A percentile compares a stretch with the other conserved stretches of the same genome.
These are phyloP conservation scores for Carcinoscorpius rotundicauda DNA, from an alignment of 1,140 invertebrate genomes.

Conservation along the genomic window DNA sequence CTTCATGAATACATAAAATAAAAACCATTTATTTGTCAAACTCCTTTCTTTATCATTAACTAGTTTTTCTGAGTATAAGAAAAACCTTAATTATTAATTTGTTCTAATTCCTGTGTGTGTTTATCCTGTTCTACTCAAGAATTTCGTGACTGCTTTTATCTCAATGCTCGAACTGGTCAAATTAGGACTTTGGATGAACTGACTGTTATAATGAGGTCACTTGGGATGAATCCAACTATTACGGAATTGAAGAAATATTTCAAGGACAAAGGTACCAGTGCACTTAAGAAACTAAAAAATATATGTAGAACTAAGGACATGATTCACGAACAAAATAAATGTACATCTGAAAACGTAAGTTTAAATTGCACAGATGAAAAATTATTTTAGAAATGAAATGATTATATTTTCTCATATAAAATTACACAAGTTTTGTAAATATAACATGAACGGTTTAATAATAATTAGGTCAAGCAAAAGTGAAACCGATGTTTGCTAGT, in stretches of 20 bases:
- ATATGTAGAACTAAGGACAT: not conserved
- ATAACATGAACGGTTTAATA: too few species aligned
- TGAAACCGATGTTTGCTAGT: too few species aligned
- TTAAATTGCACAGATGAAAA: too few species aligned
- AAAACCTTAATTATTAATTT: not conserved
- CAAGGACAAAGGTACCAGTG: constrained; percentile 53
- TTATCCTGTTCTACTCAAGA: constrained; percentile 19
- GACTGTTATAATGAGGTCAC: constrained; percentile 82
- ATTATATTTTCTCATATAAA: too few species aligned
- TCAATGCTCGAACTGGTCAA: constrained; percentile 75
- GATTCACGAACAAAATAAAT: not conserved
- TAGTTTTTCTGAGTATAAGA: not conserved
- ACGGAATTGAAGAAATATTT: constrained; percentile 74
- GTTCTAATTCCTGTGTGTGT: not conserved
- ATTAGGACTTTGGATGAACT: constrained; percentile 79
- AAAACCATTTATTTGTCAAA: too few species aligned
- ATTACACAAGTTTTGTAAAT: too few species aligned
- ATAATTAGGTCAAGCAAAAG: too few species aligned
- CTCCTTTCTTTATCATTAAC: not conserved
- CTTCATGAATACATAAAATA: too few species aligned
- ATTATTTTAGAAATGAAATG: too few species aligned
- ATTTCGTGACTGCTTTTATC: constrained; percentile 27
- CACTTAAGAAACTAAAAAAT: not conserved
- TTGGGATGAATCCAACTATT: constrained; percentile 85
- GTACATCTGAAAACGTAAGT: not conserved